Evolutionary conservation across 2,888 invertebrate genomes (phyloP).

Genomic region (Drosophila basisetae): DNA sequence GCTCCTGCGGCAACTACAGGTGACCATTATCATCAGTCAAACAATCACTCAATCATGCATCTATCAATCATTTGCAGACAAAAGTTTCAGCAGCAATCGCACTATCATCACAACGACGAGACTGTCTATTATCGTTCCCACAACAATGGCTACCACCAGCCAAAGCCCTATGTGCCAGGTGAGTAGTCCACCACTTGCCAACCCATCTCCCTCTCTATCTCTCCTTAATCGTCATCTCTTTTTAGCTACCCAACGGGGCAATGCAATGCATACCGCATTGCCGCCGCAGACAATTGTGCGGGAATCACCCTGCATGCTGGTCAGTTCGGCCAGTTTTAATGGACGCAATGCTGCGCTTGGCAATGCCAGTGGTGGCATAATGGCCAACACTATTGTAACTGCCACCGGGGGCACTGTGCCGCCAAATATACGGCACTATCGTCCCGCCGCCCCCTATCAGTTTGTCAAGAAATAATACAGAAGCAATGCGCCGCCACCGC

Average conservation of each 20-base stretch:
- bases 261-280: constrained; percentile 81
- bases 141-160: constrained; percentile 82
- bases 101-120: constrained; percentile 84
- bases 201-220: not conserved
- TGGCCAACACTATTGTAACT: constrained; percentile 75
- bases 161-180: constrained; percentile 84
- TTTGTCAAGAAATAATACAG: constrained; percentile 83
- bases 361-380: constrained; percentile 71
- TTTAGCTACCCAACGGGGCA: constrained; percentile 81
- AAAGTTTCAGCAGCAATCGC: constrained; percentile 83
- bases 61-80: constrained; percentile 60
- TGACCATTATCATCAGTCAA: constrained; percentile 22
- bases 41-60: not conserved
- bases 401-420: constrained; percentile 72
- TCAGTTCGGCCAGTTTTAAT: constrained; percentile 81
- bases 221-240: not conserved
- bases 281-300: constrained; percentile 82
- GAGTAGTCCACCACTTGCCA: constrained; percentile 24
- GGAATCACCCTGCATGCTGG: constrained; percentile 81
- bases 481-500: constrained; percentile 59
- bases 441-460: constrained; percentile 82
- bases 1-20: constrained; percentile 73
- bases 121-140: constrained; percentile 84
- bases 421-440: constrained; percentile 78
- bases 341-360: constrained; percentile 79